A percentile compares a stretch with the other conserved stretches of the same genome.
phyloP scores from a whole-genome alignment of 2,113 vertebrate genomes.

The Phycodurus eques region DNA sequence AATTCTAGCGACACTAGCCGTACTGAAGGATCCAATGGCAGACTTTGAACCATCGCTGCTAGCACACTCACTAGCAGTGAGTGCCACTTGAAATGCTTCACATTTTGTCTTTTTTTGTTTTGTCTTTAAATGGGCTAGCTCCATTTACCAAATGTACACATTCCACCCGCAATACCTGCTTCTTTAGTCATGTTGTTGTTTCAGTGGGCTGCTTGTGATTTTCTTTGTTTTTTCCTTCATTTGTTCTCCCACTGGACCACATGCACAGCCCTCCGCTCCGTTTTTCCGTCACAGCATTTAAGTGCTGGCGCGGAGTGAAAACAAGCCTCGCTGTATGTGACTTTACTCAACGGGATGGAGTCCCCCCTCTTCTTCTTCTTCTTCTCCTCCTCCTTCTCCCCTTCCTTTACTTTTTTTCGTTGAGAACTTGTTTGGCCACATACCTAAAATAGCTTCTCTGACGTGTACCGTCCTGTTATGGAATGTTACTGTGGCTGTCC shows the following conservation, averaged over 20 bases:
- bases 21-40: background rate
- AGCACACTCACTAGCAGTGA: background rate
- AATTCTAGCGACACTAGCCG: background rate
- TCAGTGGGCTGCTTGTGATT: slow-evolving; percentile 14
- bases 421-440: slow-evolving; percentile 78
- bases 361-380: slow-evolving; percentile 25
- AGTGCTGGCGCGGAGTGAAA: slow-evolving; percentile 51
- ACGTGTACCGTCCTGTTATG: slow-evolving; percentile 81
- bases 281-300: slow-evolving; percentile 36
- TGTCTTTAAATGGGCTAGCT: background rate
- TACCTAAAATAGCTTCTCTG: slow-evolving; percentile 83
- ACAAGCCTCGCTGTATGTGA: slow-evolving; percentile 47
- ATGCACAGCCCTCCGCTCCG: slow-evolving; percentile 23
- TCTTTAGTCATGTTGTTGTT: slow-evolving; percentile 18
- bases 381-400: slow-evolving; percentile 37
- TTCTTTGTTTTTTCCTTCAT: slow-evolving; percentile 57
- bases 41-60: background rate
- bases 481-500: slow-evolving; percentile 78
- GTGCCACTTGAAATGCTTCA: background rate
- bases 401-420: slow-evolving; percentile 68
- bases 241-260: slow-evolving; percentile 51
- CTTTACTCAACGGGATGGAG: slow-evolving; percentile 43
- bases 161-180: background rate
- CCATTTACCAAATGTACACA: background rate
- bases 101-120: background rate